A percentile compares a stretch with the other conserved stretches of the same genome.
These are phyloP conservation scores for Ailuropoda melanoleuca DNA, from an alignment of 2,113 vertebrate species.

Conservation along the genomic window DNA sequence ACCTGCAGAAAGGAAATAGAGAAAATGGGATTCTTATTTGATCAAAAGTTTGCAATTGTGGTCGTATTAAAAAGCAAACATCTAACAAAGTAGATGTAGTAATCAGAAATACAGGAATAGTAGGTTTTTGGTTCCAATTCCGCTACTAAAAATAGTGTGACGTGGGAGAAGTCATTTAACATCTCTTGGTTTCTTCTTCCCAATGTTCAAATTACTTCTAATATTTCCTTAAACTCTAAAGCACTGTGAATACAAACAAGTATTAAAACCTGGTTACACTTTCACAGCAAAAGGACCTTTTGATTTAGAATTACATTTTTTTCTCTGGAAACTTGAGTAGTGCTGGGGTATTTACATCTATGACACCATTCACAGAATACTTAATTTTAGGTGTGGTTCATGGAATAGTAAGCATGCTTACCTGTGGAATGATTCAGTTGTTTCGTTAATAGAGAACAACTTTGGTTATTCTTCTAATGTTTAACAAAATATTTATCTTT, in stretches of 20 bases:
- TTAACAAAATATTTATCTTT: conserved; percentile 67
- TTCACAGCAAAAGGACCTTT: neutral
- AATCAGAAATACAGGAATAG: neutral
- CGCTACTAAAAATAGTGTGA: neutral
- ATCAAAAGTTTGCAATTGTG: neutral
- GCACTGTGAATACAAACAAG: too few species aligned
- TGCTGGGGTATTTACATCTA: neutral
- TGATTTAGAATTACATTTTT: conserved; percentile 40
- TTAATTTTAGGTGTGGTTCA: conserved; percentile 36
- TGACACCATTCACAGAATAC: neutral
- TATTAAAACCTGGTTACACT: conserved; percentile 26
- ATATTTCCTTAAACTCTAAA: neutral
- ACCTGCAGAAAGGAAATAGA: neutral
- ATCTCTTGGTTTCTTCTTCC: neutral
- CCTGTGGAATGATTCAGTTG: neutral
- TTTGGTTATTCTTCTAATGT: neutral
- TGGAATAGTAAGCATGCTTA: conserved; percentile 28
- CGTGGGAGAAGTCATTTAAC: neutral
- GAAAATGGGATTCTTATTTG: neutral
- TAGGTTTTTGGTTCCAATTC: neutral
- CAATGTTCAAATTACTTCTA: neutral
- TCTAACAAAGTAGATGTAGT: neutral
- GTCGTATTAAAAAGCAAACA: conserved; percentile 23
- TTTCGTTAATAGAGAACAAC: neutral
- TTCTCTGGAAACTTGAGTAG: neutral